phyloP scores from a whole-genome alignment of 2,113 vertebrate genomes.

The Barnardius zonarius region DNA sequence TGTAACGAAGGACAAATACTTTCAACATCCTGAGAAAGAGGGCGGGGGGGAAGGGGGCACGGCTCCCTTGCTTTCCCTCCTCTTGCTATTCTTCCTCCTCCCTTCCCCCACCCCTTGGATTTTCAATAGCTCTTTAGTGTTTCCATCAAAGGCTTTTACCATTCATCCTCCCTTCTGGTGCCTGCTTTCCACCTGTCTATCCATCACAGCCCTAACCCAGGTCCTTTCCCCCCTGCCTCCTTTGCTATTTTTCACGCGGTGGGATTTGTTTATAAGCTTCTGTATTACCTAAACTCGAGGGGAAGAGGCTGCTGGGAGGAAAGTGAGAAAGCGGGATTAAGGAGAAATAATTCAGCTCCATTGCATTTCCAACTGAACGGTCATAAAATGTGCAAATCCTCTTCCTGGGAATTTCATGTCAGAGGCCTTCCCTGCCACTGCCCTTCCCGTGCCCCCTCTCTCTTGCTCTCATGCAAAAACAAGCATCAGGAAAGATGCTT shows the following conservation, averaged over 20 bases:
- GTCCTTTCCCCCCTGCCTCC: neutral
- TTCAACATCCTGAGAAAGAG: slow-evolving; percentile 62
- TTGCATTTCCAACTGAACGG: slow-evolving; percentile 53
- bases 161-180: slow-evolving; percentile 59
- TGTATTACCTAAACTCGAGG: slow-evolving; percentile 35
- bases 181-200: slow-evolving; percentile 66
- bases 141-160: slow-evolving; percentile 64
- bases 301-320: slow-evolving; percentile 33
- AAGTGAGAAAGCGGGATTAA: slow-evolving; percentile 62
- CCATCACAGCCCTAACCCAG: slow-evolving; percentile 51
- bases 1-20: slow-evolving; percentile 66
- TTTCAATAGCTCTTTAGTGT: slow-evolving; percentile 70
- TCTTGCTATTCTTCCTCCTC: slow-evolving; percentile 61
- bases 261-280: slow-evolving; percentile 65
- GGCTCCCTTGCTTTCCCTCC: slow-evolving; percentile 49
- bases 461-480: neutral
- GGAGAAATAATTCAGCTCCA: slow-evolving; percentile 36
- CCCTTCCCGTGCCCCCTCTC: neutral
- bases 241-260: neutral
- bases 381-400: slow-evolving; percentile 67
- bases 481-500: neutral
- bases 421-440: slow-evolving; percentile 33
- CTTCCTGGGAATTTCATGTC: slow-evolving; percentile 45
- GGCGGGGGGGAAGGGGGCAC: neutral
- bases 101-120: slow-evolving; percentile 45